These are phyloP conservation scores for Choloepus hoffmanni DNA, from an alignment of 2,113 vertebrate species.

Conservation along the genomic window DNA sequence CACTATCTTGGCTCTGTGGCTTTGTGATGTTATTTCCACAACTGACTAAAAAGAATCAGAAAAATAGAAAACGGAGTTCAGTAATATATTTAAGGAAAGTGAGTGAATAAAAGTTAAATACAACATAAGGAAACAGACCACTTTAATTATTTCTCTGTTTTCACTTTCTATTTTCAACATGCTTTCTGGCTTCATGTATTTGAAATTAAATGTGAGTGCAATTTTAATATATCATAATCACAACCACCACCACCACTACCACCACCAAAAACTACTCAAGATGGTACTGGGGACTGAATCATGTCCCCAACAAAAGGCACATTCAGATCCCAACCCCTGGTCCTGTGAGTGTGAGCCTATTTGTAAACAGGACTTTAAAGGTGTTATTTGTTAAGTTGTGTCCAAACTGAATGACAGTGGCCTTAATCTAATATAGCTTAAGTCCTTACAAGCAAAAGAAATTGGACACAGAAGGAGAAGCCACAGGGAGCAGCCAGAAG, in stretches of 20 bases:
- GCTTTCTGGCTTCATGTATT: constrained; percentile 13
- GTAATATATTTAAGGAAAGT: neutral
- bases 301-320: too few species aligned
- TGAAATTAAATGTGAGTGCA: neutral
- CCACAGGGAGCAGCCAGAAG: too few species aligned
- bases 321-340: too few species aligned
- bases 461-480: too few species aligned
- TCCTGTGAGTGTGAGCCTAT: too few species aligned
- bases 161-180: constrained; percentile 33
- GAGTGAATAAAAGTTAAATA: constrained; percentile 29
- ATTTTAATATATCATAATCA: neutral
- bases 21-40: neutral
- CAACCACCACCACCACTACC: neutral
- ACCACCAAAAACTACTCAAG: neutral
- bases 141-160: neutral
- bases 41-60: neutral
- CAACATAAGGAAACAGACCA: constrained; percentile 1
- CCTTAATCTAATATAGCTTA: too few species aligned
- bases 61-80: constrained; percentile 22
- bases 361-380: too few species aligned
- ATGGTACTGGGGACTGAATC: too few species aligned
- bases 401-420: too few species aligned
- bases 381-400: too few species aligned
- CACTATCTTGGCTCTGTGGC: neutral
- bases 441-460: too few species aligned